A percentile compares a stretch with the other conserved stretches of the same genome.
Evolutionary conservation across 2,888 invertebrate species (phyloP).

Genomic region (Willowsia nigromaculata): DNA sequence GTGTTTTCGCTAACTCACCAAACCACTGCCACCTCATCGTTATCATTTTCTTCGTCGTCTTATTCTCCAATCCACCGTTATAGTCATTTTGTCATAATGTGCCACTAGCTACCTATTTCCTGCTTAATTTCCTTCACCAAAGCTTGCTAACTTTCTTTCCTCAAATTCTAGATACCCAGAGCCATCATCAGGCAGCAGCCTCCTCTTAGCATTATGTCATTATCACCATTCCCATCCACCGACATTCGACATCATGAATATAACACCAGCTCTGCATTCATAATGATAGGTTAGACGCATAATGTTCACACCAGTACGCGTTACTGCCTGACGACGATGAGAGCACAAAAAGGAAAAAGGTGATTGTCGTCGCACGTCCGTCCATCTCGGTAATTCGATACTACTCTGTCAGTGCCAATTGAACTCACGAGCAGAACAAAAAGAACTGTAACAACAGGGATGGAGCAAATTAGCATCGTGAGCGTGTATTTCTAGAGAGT

Average conservation of each 20-base stretch:
- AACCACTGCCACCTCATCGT: not conserved
- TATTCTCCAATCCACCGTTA: not conserved
- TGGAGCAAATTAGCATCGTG: not conserved
- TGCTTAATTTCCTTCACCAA: constrained; percentile 45
- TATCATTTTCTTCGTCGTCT: not conserved
- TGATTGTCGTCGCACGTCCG: not conserved
- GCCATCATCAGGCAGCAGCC: not conserved
- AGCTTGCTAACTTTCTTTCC: not conserved
- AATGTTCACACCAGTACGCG: no score
- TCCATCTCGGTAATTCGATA: not conserved
- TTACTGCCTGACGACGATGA: not conserved
- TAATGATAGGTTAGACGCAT: no score
- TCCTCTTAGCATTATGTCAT: not conserved
- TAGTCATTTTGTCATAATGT: not conserved
- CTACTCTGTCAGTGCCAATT: constrained; percentile 9
- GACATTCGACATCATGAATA: not conserved
- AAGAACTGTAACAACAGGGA: not conserved
- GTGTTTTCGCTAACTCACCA: constrained; percentile 9
- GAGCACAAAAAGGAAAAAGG: not conserved
- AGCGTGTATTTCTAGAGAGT: not conserved
- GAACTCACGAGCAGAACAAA: not conserved
- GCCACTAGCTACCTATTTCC: constrained; percentile 28
- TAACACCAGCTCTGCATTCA: no score
- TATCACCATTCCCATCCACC: constrained; percentile 2
- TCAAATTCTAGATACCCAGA: not conserved